Base-by-base conservation (phyloP, 92 coral and sea anemone genomes). In the Diadumene lineata region DNA sequence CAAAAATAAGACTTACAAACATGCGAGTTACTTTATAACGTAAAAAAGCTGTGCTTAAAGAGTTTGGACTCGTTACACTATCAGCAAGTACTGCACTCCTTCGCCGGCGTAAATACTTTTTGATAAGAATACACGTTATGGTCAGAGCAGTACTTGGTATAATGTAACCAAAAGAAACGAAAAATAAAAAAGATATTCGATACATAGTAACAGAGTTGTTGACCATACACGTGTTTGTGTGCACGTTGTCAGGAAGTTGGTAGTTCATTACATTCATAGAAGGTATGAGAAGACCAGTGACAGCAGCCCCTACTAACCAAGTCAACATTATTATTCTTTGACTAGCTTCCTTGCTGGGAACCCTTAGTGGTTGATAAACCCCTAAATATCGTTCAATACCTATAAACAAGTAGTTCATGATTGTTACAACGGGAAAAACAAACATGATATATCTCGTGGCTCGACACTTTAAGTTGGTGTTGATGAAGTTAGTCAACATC, bases 1-100 rank as follows among this genome's bases (percentile, higher is more conserved):
- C 77, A 72, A 72, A 72, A 1, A 72, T 72, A 15, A 72, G 43
- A 34, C 56, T 34, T 43, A 68, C 73, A 23, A 68, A 68, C 73
- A 68, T 34, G 73, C n/a, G 0, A 15, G 56, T 68, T 6, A 19
- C 19, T 68, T 68, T 68, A 43, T 68, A 43, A 9, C 43, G 43
- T 25, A 66, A 11, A 4, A 6, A 4, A 13, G 13, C 48, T 15
- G 68, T 17, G 29, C 57, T 61, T 33, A 33, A 60, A 7, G 62
- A 24, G 11, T 34, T 29, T 24, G 31, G 33, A 30, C 43, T 53
- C 31, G 24, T 55, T 31, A 34, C 7, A 4, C 30, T 28, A 28
- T 53, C 43, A 16, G 53, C 65, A 30, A 43, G 43, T 17, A 60
- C 68, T 34, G 29, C 62, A 44, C 68, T 69, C 25, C 64, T 65